Conservation (phyloP, 64 coral and sea anemone species). For the Montipora sp. region DNA sequence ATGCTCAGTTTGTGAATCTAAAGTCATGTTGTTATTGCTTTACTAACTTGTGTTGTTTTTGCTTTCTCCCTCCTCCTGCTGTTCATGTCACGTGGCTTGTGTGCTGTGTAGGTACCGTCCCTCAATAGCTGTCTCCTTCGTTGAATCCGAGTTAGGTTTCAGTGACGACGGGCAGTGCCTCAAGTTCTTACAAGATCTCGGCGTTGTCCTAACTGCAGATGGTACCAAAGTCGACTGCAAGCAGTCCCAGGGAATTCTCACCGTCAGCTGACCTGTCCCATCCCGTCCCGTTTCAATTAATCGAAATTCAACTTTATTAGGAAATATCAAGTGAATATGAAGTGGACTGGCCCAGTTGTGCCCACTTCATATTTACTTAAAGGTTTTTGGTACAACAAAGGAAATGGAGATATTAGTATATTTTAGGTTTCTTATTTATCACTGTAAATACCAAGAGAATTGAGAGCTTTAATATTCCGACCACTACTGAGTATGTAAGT, state of each 20-base stretch:
- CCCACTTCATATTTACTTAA: constrained; percentile 27
- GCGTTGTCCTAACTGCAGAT: constrained; percentile 59
- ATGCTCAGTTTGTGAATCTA: too few species aligned
- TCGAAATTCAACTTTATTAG: constrained; percentile 2
- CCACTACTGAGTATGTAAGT: neutral
- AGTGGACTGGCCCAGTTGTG: neutral
- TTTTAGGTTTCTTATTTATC: constrained; percentile 4
- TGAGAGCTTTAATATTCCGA: neutral
- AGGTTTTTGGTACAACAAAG: constrained; percentile 21
- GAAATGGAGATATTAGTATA: neutral
- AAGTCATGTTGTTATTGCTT: neutral
- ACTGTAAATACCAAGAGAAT: constrained; percentile 19
- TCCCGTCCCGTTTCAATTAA: neutral
- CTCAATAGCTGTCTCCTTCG: constrained; percentile 68
- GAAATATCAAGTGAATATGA: constrained; percentile 25
- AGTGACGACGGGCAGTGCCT: constrained; percentile 65
- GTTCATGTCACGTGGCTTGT: neutral
- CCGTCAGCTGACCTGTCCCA: constrained; percentile 25
- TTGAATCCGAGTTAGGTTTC: constrained; percentile 86
- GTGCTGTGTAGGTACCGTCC: constrained; percentile 63
- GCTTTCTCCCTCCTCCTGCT: constrained; percentile 42
- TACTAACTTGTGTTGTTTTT: constrained; percentile 67
- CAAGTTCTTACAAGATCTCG: constrained; percentile 72
- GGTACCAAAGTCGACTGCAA: constrained; percentile 67
- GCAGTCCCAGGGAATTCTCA: constrained; percentile 50